Percentiles rank a stretch among this genome's conserved stretches.
phyloP scores from a whole-genome alignment of 2,888 invertebrate genomes.

The Mesorhabditis belari region DNA sequence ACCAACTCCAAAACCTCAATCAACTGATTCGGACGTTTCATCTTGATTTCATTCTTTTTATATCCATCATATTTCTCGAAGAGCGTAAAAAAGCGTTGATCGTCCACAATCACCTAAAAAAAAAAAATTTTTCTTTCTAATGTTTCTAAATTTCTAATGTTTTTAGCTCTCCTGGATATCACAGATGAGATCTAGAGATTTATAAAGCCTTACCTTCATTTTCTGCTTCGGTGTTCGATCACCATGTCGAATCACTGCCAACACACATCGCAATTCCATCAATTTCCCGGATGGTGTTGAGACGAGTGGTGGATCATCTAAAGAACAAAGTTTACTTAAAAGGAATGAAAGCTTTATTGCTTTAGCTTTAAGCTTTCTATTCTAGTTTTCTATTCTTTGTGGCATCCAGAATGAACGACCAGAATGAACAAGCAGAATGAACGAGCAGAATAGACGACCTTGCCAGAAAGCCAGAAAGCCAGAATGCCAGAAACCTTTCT shows the following conservation, averaged over 20 bases:
- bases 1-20: slow-evolving; percentile 96
- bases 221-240: slow-evolving; percentile 99
- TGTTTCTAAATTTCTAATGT: not conserved
- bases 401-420: too few relatives aligned
- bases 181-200: not conserved
- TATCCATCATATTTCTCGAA: slow-evolving; percentile 94
- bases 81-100: slow-evolving; percentile 73
- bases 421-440: too few relatives aligned
- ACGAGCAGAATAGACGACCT: not conserved
- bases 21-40: slow-evolving; percentile 91
- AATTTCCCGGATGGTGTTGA: slow-evolving; percentile 98
- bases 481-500: not conserved
- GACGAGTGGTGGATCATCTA: slow-evolving; percentile 89
- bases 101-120: slow-evolving; percentile 35
- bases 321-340: slow-evolving; percentile 54
- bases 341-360: not conserved
- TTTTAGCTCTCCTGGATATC: not conserved
- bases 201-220: too few relatives aligned
- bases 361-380: not conserved
- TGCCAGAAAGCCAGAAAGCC: not conserved
- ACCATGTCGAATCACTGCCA: slow-evolving; percentile 92
- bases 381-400: too few relatives aligned
- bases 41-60: slow-evolving; percentile 88
- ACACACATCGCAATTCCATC: slow-evolving; percentile 86
- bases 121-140: not conserved